These are phyloP conservation scores for Drosophila pallidifrons DNA, from an alignment of 1,140 invertebrate genomes.

Conservation along the genomic window DNA sequence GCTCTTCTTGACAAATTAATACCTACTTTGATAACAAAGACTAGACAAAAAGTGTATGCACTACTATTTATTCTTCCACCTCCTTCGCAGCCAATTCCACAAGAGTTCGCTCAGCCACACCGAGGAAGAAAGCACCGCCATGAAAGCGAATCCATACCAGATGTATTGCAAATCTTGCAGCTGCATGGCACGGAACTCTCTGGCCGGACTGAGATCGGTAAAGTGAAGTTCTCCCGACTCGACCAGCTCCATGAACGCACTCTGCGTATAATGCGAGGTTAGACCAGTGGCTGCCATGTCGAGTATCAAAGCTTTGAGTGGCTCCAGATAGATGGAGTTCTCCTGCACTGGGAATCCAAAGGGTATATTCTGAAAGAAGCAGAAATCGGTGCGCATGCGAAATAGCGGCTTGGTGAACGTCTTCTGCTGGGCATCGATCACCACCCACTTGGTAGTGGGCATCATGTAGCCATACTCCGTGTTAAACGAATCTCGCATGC, in stretches of 20 bases:
- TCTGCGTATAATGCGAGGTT: slow-evolving; percentile 43
- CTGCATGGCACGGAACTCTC: slow-evolving; percentile 68
- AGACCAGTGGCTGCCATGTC: slow-evolving; percentile 60
- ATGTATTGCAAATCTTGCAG: slow-evolving; percentile 70
- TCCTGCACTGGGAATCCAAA: slow-evolving; percentile 70
- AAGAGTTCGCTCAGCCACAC: not conserved
- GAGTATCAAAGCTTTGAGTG: slow-evolving; percentile 56
- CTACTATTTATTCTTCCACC: not conserved
- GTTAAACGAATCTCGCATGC: slow-evolving; percentile 57
- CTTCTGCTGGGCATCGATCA: slow-evolving; percentile 71
- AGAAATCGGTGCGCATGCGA: slow-evolving; percentile 63
- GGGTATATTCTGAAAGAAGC: slow-evolving; percentile 73
- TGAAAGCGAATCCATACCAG: slow-evolving; percentile 69
- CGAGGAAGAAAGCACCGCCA: not conserved
- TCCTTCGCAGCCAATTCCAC: not conserved
- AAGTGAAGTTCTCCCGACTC: slow-evolving; percentile 60
- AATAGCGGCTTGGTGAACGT: slow-evolving; percentile 67
- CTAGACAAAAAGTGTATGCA: not conserved
- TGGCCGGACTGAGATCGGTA: slow-evolving; percentile 54
- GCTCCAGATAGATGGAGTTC: slow-evolving; percentile 69
- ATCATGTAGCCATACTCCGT: slow-evolving; percentile 70
- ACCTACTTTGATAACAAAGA: not conserved
- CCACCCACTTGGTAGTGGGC: slow-evolving; percentile 58
- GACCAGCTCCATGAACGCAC: slow-evolving; percentile 62
- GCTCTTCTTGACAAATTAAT: slow-evolving; percentile 32